Conservation (phyloP, 2,113 vertebrate genomes). For the chimpanzee (Pan troglodytes) region NHGRI_mPanTro3-v2.1_pri NC_072421.2:12981001-12981500, state of each 20-base stretch:
- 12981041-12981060: slow-evolving; percentile 18
- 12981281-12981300: not conserved
- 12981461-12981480: not conserved
- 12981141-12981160: not conserved
- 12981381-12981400: not conserved
- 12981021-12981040: slow-evolving; percentile 27
- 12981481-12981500: not conserved
- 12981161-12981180: not conserved
- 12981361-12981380: not conserved
- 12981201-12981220: not conserved
- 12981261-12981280: not conserved
- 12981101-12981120: not conserved
- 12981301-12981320: not conserved
- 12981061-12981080: not conserved
- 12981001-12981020: slow-evolving; percentile 53
- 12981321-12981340: not conserved
- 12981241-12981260: not conserved
- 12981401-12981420: not conserved
- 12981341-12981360: not conserved
- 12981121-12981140: not conserved
- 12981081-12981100: not conserved
- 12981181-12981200: slow-evolving; percentile 20
- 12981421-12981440: not conserved
- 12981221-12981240: not conserved
- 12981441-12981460: not conserved